Conservation (phyloP, 2,888 invertebrate genomes). For the Adelphocoris suturalis region DNA sequence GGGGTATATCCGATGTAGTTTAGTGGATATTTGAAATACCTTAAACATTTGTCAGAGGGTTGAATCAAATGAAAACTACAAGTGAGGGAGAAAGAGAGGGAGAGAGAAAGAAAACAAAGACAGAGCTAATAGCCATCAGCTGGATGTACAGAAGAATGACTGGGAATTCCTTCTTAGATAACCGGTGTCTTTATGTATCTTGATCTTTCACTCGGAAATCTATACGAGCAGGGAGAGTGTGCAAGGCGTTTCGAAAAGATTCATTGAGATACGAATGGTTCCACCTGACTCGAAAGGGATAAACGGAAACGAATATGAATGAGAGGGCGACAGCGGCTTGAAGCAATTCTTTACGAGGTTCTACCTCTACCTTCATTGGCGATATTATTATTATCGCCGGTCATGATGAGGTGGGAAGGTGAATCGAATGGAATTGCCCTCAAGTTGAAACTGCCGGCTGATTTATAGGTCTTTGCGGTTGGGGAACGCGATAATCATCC, state of each 20-base stretch:
- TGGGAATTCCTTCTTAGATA: too few relatives aligned
- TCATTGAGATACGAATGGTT: background rate
- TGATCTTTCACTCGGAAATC: background rate
- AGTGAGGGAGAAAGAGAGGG: too few relatives aligned
- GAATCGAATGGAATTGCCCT: constrained; percentile 28
- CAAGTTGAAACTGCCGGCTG: constrained; percentile 30
- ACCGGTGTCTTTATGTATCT: too few relatives aligned
- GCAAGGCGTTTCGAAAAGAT: background rate
- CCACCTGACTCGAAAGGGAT: background rate
- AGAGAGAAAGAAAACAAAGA: too few relatives aligned
- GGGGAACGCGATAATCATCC: constrained; percentile 22
- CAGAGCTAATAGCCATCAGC: too few relatives aligned
- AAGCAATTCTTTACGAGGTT: constrained; percentile 3
- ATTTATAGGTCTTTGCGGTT: constrained; percentile 27
- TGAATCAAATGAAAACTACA: too few relatives aligned
- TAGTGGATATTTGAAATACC: too few relatives aligned
- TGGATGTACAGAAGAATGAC: too few relatives aligned
- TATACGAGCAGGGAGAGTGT: background rate
- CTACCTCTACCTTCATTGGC: background rate
- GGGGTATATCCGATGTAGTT: too few relatives aligned
- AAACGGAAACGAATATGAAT: constrained; percentile 30
- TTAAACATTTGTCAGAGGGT: too few relatives aligned
- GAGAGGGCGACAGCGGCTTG: constrained; percentile 5
- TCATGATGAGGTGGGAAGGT: constrained; percentile 26
- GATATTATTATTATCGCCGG: constrained; percentile 11